Conservation (phyloP, 2,113 vertebrate genomes). For the Candoia aspera region DNA sequence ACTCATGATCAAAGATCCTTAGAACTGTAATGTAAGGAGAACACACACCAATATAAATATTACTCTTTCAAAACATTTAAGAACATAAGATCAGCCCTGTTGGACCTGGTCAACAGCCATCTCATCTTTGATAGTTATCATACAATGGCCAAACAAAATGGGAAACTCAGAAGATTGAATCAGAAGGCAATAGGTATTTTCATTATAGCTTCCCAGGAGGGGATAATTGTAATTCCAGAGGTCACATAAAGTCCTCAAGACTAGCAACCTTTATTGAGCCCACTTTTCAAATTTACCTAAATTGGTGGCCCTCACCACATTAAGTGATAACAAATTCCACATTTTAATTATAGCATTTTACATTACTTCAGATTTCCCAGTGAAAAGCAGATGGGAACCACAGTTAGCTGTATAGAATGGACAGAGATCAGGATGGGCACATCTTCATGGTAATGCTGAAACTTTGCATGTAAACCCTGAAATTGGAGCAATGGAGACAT, state of each 20-base stretch:
- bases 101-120: neutral
- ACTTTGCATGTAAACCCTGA: neutral
- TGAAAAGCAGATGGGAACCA: neutral
- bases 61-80: neutral
- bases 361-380: neutral
- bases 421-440: neutral
- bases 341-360: neutral
- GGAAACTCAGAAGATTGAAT: neutral
- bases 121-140: neutral
- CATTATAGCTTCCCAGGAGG: neutral
- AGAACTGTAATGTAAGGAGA: neutral
- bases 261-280: neutral
- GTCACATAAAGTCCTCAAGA: neutral
- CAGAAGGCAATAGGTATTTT: neutral
- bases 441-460: neutral
- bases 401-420: too few relatives aligned
- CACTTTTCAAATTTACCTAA: neutral
- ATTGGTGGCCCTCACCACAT: neutral
- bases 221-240: neutral
- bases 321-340: neutral
- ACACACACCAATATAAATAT: neutral
- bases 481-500: neutral
- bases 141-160: neutral
- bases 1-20: neutral
- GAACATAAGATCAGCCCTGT: neutral